phyloP scores from a whole-genome alignment of 2,797 vertebrate genomes.

The Halcyon chelicuti region DNA sequence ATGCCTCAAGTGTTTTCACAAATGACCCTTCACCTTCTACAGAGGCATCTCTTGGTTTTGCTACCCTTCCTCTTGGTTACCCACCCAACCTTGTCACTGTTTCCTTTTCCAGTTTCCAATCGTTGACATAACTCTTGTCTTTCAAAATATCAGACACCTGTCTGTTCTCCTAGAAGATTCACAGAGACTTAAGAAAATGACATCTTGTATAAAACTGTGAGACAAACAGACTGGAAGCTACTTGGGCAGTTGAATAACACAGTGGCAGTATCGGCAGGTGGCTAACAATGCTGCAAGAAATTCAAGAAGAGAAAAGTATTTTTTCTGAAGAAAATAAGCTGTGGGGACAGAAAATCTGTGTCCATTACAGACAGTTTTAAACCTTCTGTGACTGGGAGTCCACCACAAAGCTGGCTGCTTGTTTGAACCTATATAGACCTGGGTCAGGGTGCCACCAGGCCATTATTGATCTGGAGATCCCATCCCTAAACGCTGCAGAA shows the following conservation, averaged over 20 bases:
- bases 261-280: background rate
- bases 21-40: background rate
- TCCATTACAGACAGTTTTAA: background rate
- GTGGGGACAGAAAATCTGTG: background rate
- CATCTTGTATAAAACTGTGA: background rate
- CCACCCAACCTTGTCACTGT: background rate
- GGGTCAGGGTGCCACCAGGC: background rate
- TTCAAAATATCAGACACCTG: background rate
- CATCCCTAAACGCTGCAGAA: background rate
- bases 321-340: background rate
- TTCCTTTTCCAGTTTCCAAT: background rate
- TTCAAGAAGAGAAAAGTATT: background rate
- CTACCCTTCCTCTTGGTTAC: background rate
- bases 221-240: background rate
- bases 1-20: background rate
- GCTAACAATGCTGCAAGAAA: background rate
- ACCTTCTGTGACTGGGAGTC: background rate
- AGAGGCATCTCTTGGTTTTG: background rate
- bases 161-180: background rate
- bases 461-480: background rate
- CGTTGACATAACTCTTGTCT: background rate
- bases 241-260: background rate
- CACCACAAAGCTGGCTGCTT: background rate
- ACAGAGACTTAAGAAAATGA: background rate
- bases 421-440: background rate